A percentile compares a stretch with the other conserved stretches of the same genome.
phyloP scores from a whole-genome alignment of 2,888 invertebrate genomes.

The Altica lythri region DNA sequence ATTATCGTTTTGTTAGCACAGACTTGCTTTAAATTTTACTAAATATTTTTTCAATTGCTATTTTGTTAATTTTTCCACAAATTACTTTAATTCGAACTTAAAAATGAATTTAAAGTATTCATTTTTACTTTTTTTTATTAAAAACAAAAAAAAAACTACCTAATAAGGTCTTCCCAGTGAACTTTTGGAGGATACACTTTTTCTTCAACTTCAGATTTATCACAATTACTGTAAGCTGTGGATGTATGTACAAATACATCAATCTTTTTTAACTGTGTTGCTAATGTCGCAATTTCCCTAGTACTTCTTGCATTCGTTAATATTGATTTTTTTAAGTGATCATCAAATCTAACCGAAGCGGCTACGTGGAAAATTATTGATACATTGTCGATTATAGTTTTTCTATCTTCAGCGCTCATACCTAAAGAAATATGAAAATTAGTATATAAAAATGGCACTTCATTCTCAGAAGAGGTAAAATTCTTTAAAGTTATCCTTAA shows the following conservation, averaged over 20 bases:
- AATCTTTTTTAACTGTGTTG: constrained; percentile 60
- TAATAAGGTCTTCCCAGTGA: constrained; percentile 71
- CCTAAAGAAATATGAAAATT: no score
- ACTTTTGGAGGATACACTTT: constrained; percentile 71
- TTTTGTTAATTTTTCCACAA: no score
- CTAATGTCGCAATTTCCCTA: constrained; percentile 66
- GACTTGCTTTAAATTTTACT: no score
- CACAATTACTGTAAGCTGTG: constrained; percentile 85
- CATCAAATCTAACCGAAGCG: constrained; percentile 84
- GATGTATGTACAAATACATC: constrained; percentile 77
- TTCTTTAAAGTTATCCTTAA: no score
- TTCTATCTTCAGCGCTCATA: constrained; percentile 57
- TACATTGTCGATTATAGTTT: constrained; percentile 63
- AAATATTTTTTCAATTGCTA: no score
- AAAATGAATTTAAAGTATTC: no score
- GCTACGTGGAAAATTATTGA: constrained; percentile 77
- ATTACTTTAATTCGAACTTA: no score
- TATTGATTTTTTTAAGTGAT: constrained; percentile 69
- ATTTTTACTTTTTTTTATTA: no score
- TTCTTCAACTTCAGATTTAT: constrained; percentile 74
- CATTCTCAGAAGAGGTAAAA: no score
- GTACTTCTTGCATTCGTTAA: constrained; percentile 70
- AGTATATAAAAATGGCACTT: no score
- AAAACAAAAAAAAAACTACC: no score
- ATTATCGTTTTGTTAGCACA: no score